Percentiles rank a stretch among this genome's conserved stretches.
Evolutionary conservation across 2,797 vertebrate species (phyloP).

Genomic region (Trachurus trachurus): DNA sequence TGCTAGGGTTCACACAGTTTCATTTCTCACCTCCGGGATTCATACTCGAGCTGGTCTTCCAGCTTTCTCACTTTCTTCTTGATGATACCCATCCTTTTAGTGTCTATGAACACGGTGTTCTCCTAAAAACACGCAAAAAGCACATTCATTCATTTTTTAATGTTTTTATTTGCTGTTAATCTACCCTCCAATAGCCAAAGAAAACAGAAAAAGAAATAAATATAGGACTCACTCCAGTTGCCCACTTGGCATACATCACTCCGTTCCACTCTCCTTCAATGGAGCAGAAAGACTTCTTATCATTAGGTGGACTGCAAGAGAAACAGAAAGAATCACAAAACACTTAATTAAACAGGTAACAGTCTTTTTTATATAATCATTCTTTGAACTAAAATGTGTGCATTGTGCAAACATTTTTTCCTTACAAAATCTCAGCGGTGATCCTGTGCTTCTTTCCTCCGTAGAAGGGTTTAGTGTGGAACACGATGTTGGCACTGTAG

Average conservation of each 20-base stretch:
- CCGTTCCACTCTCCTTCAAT: conserved; percentile 99
- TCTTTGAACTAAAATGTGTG: background rate
- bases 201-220: background rate
- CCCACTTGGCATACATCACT: conserved; percentile 96
- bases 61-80: conserved; percentile 98
- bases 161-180: background rate
- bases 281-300: conserved; percentile 97
- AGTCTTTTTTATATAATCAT: background rate
- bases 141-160: background rate
- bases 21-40: conserved; percentile 93
- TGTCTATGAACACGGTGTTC: conserved; percentile 96
- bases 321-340: background rate
- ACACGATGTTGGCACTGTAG: conserved; percentile 95
- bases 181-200: background rate
- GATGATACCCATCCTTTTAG: conserved; percentile 94
- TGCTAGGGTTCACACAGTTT: background rate
- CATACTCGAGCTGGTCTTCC: conserved; percentile 96
- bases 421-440: conserved; percentile 98
- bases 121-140: conserved; percentile 85
- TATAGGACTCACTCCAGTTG: conserved; percentile 91
- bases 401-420: background rate
- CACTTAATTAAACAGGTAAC: background rate
- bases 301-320: conserved; percentile 92
- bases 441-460: conserved; percentile 99
- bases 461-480: conserved; percentile 99